A percentile compares a stretch with the other conserved stretches of the same genome.
phyloP scores from a whole-genome alignment of 2,797 vertebrate genomes.

The Nyctalus aviator region DNA sequence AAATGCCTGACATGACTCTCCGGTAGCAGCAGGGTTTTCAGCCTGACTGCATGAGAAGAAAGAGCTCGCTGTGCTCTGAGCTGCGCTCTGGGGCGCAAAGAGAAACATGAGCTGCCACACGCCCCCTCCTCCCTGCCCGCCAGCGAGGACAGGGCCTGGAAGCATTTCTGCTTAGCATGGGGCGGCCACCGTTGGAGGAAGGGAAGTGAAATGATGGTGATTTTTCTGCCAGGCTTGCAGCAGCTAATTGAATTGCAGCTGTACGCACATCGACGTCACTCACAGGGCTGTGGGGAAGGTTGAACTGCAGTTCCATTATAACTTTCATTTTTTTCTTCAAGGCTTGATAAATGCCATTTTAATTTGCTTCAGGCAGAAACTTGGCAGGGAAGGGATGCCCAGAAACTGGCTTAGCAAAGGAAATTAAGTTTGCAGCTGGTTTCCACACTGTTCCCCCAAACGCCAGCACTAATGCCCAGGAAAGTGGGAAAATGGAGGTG shows the following conservation, averaged over 20 bases:
- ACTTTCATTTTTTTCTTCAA: constrained; percentile 38
- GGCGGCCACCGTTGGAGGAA: constrained; percentile 66
- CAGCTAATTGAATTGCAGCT: constrained; percentile 67
- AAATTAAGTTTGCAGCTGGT: constrained; percentile 69
- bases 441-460: not conserved
- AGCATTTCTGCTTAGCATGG: constrained; percentile 66
- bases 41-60: constrained; percentile 93
- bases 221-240: constrained; percentile 65
- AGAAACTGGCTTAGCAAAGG: constrained; percentile 74
- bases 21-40: constrained; percentile 87
- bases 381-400: constrained; percentile 67
- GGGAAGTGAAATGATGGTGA: constrained; percentile 63
- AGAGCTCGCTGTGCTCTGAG: constrained; percentile 89
- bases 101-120: constrained; percentile 81
- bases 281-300: not conserved
- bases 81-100: constrained; percentile 75
- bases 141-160: constrained; percentile 72
- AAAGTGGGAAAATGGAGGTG: not conserved
- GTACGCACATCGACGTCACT: not conserved
- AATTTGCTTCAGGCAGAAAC: constrained; percentile 73
- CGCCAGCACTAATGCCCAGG: not conserved
- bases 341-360: constrained; percentile 78
- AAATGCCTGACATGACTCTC: constrained; percentile 87
- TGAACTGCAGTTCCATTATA: constrained; percentile 53
- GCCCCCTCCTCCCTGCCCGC: constrained; percentile 63